Evolutionary conservation across 2,888 invertebrate genomes (phyloP).

Genomic region (Resseliella maxima): DNA sequence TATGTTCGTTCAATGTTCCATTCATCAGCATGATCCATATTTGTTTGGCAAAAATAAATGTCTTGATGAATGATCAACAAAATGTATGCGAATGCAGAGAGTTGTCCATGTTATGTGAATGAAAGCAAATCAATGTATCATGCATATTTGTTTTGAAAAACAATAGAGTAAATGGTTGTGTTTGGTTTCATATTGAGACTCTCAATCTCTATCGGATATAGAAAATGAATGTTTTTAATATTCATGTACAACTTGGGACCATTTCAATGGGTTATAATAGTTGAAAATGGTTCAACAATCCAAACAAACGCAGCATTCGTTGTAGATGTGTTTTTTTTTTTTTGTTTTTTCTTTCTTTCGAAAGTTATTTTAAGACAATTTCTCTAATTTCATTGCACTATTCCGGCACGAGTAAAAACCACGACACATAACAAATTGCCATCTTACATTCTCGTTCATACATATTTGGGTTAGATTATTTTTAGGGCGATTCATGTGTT

Average conservation of each 20-base stretch:
- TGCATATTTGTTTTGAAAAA: conserved; percentile 52
- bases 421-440: conserved; percentile 46
- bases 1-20: neutral
- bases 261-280: conserved; percentile 29
- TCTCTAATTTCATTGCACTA: neutral
- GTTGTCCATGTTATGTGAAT: neutral
- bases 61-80: neutral
- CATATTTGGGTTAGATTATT: conserved; percentile 33
- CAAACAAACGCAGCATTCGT: conserved; percentile 24
- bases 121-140: neutral
- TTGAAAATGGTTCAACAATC: conserved; percentile 2
- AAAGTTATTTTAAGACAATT: conserved; percentile 1
- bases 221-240: conserved; percentile 24
- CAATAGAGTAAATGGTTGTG: conserved; percentile 41
- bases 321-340: neutral
- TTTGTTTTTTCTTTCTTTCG: neutral
- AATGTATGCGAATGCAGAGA: neutral
- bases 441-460: conserved; percentile 15
- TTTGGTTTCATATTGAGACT: neutral
- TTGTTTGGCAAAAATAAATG: neutral
- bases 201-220: neutral
- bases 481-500: conserved; percentile 12
- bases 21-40: neutral
- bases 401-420: neutral
- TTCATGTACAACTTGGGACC: neutral